These are phyloP conservation scores for Spilarctia lutea DNA, from an alignment of 2,888 invertebrate genomes.

Conservation along the genomic window DNA sequence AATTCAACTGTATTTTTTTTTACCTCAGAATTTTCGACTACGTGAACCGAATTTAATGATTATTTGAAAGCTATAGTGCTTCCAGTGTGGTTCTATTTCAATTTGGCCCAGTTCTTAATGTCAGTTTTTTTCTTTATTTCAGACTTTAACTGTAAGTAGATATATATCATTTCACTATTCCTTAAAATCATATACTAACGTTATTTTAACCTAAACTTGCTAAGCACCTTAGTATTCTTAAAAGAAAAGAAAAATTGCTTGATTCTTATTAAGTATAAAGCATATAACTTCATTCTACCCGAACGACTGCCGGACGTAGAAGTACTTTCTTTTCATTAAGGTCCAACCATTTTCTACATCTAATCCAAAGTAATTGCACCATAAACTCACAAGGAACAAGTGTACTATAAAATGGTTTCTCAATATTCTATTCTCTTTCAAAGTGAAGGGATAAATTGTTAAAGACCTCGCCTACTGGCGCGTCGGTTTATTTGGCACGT, in stretches of 20 bases:
- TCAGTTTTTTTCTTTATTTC: too few species aligned
- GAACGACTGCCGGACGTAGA: background rate
- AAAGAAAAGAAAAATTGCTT: background rate
- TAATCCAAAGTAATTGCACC: conserved; percentile 12
- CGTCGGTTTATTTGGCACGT: conserved; percentile 68
- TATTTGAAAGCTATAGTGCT: too few species aligned
- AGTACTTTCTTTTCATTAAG: conserved; percentile 5
- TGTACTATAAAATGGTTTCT: conserved; percentile 31
- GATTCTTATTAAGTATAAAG: conserved; percentile 1
- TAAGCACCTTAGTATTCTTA: background rate
- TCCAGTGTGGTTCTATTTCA: too few species aligned
- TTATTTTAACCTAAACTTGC: background rate
- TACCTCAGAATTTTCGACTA: too few species aligned
- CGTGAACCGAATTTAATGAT: too few species aligned
- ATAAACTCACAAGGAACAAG: conserved; percentile 10
- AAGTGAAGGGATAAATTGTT: conserved; percentile 78
- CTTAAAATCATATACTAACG: background rate
- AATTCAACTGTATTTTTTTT: too few species aligned
- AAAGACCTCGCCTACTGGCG: conserved; percentile 68
- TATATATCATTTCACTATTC: too few species aligned
- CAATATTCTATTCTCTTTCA: conserved; percentile 52
- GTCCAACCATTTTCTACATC: conserved; percentile 11
- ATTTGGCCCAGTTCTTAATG: too few species aligned
- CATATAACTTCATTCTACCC: background rate
- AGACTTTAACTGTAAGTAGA: too few species aligned